Evolutionary conservation across 2,888 invertebrate species (phyloP).

Genomic region (Stictocephala bisonia): DNA sequence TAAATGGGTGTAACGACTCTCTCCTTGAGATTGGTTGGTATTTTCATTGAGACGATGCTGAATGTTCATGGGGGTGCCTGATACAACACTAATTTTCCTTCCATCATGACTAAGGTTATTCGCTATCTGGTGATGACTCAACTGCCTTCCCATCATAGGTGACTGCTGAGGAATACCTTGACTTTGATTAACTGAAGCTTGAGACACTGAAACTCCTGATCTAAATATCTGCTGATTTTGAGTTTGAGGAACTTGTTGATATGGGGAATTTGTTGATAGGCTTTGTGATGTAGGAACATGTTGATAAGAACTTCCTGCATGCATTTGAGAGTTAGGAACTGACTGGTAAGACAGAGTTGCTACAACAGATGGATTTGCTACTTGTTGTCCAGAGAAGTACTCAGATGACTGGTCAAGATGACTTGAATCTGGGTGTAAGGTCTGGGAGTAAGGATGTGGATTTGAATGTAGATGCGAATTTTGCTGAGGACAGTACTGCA

Average conservation of each 20-base stretch:
- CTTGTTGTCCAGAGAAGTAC: conserved; percentile 34
- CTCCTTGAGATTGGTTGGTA: conserved; percentile 19
- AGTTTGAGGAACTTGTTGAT: conserved; percentile 65
- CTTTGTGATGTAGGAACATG: conserved; percentile 64
- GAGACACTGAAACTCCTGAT: not conserved
- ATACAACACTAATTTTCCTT: conserved; percentile 34
- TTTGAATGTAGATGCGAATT: conserved; percentile 16
- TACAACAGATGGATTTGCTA: not conserved
- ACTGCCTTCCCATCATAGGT: conserved; percentile 37
- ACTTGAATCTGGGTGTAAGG: not conserved
- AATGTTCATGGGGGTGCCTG: not conserved
- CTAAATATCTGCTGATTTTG: conserved; percentile 54
- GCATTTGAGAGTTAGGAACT: conserved; percentile 59
- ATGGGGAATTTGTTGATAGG: conserved; percentile 67
- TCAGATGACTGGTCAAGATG: conserved; percentile 30
- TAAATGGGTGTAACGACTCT: conserved; percentile 17
- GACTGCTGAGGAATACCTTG: conserved; percentile 40
- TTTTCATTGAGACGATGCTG: conserved; percentile 22
- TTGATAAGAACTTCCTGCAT: conserved; percentile 66
- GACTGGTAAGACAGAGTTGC: conserved; percentile 27
- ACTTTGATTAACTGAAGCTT: not conserved
- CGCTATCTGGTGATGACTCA: conserved; percentile 17
- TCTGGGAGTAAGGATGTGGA: conserved; percentile 39
- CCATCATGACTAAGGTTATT: conserved; percentile 31
- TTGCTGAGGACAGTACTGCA: conserved; percentile 39